phyloP scores from a whole-genome alignment of 2,113 vertebrate genomes.

The Sorex araneus region DNA sequence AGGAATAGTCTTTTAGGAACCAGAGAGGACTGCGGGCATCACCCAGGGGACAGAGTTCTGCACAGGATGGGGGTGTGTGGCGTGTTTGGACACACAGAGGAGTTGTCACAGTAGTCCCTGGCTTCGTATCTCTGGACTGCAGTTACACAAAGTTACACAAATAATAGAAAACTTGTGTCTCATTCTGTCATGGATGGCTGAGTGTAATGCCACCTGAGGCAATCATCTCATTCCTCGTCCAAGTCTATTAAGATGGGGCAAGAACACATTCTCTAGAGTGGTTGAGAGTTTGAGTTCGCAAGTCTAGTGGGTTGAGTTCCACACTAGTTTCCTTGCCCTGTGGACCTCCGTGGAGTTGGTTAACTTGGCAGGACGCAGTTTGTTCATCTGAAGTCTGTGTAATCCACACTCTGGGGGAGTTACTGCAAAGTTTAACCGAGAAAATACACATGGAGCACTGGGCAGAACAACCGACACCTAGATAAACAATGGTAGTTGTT shows the following conservation, averaged over 20 bases:
- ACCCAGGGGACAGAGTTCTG: too few relatives aligned
- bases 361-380: not conserved
- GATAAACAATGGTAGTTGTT: not conserved
- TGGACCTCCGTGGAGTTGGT: too few relatives aligned
- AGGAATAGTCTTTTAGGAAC: not conserved
- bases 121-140: not conserved
- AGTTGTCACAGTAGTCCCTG: not conserved
- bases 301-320: too few relatives aligned
- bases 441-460: not conserved
- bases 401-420: not conserved
- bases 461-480: not conserved
- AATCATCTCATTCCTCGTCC: not conserved
- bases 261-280: not conserved
- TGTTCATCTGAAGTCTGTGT: not conserved
- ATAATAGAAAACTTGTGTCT: not conserved
- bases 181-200: not conserved
- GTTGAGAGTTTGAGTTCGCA: not conserved
- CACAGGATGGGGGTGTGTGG: not conserved
- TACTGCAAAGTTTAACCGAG: not conserved
- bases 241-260: not conserved
- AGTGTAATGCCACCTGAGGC: not conserved
- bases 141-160: not conserved
- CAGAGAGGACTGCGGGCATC: not conserved
- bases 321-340: too few relatives aligned
- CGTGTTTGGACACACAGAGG: not conserved